phyloP scores from a whole-genome alignment of 23 tunicate genomes.

The Oikopleura dioica region DNA sequence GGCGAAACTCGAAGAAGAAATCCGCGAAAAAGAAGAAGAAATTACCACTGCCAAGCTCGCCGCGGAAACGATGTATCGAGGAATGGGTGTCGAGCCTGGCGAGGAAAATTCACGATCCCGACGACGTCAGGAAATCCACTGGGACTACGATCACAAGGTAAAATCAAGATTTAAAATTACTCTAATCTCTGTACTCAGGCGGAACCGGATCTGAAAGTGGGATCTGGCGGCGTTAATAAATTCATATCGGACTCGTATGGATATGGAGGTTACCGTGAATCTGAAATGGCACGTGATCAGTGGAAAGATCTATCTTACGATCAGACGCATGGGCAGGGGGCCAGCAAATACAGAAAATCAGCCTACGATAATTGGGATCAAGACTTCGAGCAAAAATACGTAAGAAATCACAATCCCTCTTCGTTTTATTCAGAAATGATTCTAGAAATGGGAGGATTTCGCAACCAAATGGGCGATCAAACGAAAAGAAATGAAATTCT shows the following conservation, averaged over 20 bases:
- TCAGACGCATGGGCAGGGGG: neutral
- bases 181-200: no score
- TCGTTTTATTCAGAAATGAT: neutral
- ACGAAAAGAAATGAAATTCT: neutral
- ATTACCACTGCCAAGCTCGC: neutral
- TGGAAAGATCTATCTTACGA: neutral
- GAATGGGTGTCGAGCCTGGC: neutral
- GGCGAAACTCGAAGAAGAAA: neutral
- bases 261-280: neutral
- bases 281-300: neutral
- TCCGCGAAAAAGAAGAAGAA: neutral
- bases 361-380: neutral
- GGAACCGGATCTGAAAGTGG: neutral
- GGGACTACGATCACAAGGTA: neutral
- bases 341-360: neutral
- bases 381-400: neutral
- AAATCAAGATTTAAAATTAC: no score
- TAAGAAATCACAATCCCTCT: neutral
- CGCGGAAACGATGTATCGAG: neutral
- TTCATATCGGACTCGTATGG: neutral
- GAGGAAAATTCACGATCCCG: neutral
- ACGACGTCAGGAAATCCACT: neutral
- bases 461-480: neutral
- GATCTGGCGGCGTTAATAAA: neutral
- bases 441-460: neutral